A percentile compares a stretch with the other conserved stretches of the same genome.
These are phyloP conservation scores for Stratiomys singularior DNA, from an alignment of 2,888 invertebrate genomes.

Conservation along the genomic window DNA sequence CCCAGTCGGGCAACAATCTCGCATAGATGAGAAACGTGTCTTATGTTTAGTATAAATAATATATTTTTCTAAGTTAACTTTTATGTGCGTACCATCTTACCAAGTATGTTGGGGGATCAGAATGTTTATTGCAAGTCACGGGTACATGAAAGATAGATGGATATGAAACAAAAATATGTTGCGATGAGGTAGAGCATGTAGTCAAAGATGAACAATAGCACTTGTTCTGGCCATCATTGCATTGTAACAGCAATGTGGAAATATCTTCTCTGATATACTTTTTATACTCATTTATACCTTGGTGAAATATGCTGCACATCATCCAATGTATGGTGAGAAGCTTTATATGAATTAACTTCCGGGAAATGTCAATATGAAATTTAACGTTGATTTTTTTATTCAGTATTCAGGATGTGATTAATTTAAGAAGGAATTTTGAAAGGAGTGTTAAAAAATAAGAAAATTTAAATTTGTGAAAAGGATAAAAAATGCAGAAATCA, in stretches of 20 bases:
- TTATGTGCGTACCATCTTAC: slow-evolving; percentile 9
- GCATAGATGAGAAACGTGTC: slow-evolving; percentile 43
- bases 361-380: no score
- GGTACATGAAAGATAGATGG: neutral
- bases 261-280: neutral
- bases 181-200: no score
- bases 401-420: no score
- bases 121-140: slow-evolving; percentile 22
- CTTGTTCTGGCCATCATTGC: no score
- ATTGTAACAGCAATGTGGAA: neutral
- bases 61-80: slow-evolving; percentile 45
- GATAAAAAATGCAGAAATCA: no score
- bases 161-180: no score
- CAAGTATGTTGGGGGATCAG: slow-evolving; percentile 33
- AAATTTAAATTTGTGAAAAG: no score
- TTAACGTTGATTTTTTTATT: no score
- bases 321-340: neutral
- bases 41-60: slow-evolving; percentile 45
- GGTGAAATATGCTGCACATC: neutral
- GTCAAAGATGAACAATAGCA: no score
- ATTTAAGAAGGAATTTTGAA: no score
- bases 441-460: no score
- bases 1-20: slow-evolving; percentile 25
- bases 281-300: neutral
- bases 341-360: neutral